Base-by-base conservation (phyloP, 2,113 vertebrate species). In the Smithornis capensis region DNA sequence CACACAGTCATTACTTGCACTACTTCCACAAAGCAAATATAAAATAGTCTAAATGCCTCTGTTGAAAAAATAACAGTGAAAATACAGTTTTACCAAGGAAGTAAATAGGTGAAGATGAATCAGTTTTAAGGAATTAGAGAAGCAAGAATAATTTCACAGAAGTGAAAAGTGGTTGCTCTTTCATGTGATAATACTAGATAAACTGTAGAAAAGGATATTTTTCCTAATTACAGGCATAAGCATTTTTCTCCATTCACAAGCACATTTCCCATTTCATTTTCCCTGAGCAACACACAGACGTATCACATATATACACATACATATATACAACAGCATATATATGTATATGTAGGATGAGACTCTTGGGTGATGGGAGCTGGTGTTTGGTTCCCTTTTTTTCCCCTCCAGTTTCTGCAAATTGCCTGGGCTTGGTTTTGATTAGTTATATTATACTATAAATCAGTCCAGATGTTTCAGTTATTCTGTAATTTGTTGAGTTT, bases 391-490 rank as follows among this genome's bases (percentile, higher is more conserved):
- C 17, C 44, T 59, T 73, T 83, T 73, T 76, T 75, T 69, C 9
- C 38, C 73, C 69, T 97, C 73, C 95, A 88, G 82, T 97, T 98
- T 97, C 95, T 98, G 95, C 91, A 98, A 98, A 98, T 98, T 97
- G 95, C 94, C 80, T 71, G 94, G 71, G 71, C 80, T 98, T 98
- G 97, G 95, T 98, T 98, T 97, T 97, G 93, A 97, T 98, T 98
- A 98, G 96, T 93, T 98, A 80, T 91, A 97, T 98, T 98, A 97
- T 97, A 95, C 91, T 96, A 74, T 98, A 97, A 98, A 97, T 97
- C 95, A 96, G 60, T 97, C 98, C 98, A 98, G 98, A 98, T 98
- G 98, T 97, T 98, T 97, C 88, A 96, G 89, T 97, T 98, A 97
- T 98, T 98, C 95, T 97, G 94, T 96, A 98, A 98, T 98, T 98